Evolutionary conservation across 1,140 invertebrate genomes (phyloP).

Genomic region (Papilio glaucus): DNA sequence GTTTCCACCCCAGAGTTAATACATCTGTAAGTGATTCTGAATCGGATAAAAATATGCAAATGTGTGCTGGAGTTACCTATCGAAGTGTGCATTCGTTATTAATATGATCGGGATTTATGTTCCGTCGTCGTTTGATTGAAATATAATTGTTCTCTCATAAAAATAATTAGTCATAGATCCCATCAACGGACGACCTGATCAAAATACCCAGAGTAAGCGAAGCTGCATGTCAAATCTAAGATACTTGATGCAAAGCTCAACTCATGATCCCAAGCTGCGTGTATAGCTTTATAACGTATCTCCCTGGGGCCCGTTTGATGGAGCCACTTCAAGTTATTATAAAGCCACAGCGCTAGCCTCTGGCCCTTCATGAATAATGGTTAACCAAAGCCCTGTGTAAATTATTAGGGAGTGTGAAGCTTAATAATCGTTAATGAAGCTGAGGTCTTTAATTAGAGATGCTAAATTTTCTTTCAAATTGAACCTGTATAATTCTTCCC

Average conservation of each 20-base stretch:
- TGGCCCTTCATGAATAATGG: slow-evolving; percentile 73
- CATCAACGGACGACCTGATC: slow-evolving; percentile 75
- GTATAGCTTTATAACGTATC: slow-evolving; percentile 80
- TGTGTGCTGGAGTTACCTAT: slow-evolving; percentile 79
- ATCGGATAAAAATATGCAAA: slow-evolving; percentile 70
- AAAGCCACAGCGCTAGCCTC: slow-evolving; percentile 75
- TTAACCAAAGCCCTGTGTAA: slow-evolving; percentile 80
- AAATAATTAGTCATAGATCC: slow-evolving; percentile 76
- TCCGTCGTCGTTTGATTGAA: slow-evolving; percentile 51
- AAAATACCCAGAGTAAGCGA: slow-evolving; percentile 76
- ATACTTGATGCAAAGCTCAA: slow-evolving; percentile 81
- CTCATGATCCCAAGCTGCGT: slow-evolving; percentile 78
- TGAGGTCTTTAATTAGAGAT: slow-evolving; percentile 74
- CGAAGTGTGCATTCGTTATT: slow-evolving; percentile 73
- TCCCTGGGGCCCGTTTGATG: slow-evolving; percentile 52
- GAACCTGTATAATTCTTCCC: slow-evolving; percentile 95
- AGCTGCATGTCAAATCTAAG: slow-evolving; percentile 80
- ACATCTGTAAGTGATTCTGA: slow-evolving; percentile 59
- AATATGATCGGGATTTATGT: slow-evolving; percentile 82
- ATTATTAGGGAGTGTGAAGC: slow-evolving; percentile 78
- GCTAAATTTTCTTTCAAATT: slow-evolving; percentile 79
- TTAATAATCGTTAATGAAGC: slow-evolving; percentile 79
- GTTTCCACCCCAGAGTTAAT: slow-evolving; percentile 10
- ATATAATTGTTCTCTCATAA: slow-evolving; percentile 51
- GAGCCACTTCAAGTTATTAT: slow-evolving; percentile 74